A percentile compares a stretch with the other conserved stretches of the same genome.
Conservation (phyloP, 2,797 vertebrate species). For the Sebastes iracundus region DNA sequence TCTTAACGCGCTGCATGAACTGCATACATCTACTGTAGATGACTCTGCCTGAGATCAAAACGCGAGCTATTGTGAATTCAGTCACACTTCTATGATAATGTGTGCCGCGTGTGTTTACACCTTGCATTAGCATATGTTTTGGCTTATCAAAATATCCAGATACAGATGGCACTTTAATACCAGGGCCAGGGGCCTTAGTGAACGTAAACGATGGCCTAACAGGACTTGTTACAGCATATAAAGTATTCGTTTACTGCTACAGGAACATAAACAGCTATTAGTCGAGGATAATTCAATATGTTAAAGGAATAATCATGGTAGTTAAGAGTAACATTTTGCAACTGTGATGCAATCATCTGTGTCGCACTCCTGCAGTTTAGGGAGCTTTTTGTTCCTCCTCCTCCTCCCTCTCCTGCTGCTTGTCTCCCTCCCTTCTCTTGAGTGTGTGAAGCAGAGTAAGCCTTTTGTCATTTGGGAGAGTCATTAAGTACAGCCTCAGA, state of each 20-base stretch:
- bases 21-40: neutral
- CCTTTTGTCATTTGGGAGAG: conserved; percentile 55
- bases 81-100: conserved; percentile 14
- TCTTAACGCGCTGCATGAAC: neutral
- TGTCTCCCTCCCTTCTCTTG: conserved; percentile 29
- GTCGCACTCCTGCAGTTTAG: conserved; percentile 38
- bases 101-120: conserved; percentile 5
- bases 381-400: conserved; percentile 24
- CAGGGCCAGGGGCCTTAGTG: neutral
- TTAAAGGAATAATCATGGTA: neutral
- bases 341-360: conserved; percentile 41
- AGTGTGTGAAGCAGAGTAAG: conserved; percentile 46
- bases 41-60: neutral
- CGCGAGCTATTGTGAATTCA: neutral
- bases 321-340: conserved; percentile 31
- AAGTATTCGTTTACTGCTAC: conserved; percentile 12
- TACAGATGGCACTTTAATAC: conserved; percentile 38
- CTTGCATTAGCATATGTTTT: conserved; percentile 26
- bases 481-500: conserved; percentile 59
- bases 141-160: neutral
- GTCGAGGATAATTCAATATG: conserved; percentile 8
- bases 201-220: conserved; percentile 21
- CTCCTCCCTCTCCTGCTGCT: conserved; percentile 26
- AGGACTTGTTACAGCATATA: conserved; percentile 9
- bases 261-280: conserved; percentile 18